Conservation (phyloP, 2,113 vertebrate species). For the Heliornis fulica region DNA sequence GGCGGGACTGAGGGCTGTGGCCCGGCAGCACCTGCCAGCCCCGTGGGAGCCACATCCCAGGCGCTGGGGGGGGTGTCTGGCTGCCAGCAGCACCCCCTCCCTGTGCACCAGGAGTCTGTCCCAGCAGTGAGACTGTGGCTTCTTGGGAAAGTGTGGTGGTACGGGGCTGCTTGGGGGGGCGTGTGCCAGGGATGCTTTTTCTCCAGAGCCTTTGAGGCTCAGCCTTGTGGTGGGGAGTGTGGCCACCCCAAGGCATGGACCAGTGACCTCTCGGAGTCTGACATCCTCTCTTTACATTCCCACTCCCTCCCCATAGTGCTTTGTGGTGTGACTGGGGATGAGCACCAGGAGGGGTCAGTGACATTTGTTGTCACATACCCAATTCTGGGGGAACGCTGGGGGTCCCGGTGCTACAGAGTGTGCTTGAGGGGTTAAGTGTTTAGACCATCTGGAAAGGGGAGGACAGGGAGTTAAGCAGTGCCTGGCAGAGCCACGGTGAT, state of each 20-base stretch:
- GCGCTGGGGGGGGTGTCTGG: not conserved
- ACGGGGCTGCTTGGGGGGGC: not conserved
- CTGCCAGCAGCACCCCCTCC: not conserved
- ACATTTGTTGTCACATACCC: fast-evolving
- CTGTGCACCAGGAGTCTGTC: fast-evolving
- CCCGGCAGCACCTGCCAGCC: not conserved
- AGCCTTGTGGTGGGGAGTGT: not conserved
- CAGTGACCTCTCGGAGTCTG: fast-evolving
- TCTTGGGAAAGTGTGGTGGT: fast-evolving
- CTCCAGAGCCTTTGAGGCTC: not conserved
- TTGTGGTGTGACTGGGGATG: not conserved
- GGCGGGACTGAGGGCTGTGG: not conserved
- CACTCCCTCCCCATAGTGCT: fast-evolving
- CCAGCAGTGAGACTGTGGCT: fast-evolving
- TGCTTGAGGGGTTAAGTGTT: not conserved
- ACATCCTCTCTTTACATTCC: not conserved
- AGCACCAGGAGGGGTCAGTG: fast-evolving
- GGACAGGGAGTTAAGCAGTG: fast-evolving
- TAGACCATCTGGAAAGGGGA: not conserved
- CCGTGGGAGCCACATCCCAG: fast-evolving
- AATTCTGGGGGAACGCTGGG: fast-evolving
- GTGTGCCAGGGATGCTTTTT: fast-evolving
- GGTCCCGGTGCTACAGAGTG: fast-evolving
- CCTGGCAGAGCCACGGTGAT: fast-evolving
- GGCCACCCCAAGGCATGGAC: not conserved